Conservation (phyloP, 2,797 vertebrate species). For the Rhincodon typus region DNA sequence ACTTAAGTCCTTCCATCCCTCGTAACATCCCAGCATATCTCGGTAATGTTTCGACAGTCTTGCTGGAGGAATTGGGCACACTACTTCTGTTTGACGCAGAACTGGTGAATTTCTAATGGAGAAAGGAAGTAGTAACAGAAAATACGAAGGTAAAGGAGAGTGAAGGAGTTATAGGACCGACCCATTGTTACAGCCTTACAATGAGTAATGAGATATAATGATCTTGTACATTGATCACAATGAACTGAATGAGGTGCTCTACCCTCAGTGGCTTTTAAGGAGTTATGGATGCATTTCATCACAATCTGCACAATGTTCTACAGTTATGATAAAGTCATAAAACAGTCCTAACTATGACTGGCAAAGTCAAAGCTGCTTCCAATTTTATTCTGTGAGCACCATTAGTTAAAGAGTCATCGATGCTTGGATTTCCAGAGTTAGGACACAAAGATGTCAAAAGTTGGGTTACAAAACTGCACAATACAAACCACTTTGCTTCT, state of each 20-base stretch:
- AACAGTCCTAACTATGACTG: not conserved
- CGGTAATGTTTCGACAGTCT: not conserved
- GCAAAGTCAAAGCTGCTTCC: not conserved
- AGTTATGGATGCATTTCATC: not conserved
- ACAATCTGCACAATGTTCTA: not conserved
- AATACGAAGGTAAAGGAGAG: not conserved
- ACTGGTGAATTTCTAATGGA: not conserved
- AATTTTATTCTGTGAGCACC: not conserved
- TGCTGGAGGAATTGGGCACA: not conserved
- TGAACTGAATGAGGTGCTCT: not conserved
- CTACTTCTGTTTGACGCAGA: not conserved
- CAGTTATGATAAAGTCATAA: not conserved
- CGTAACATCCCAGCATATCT: not conserved
- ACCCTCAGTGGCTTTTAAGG: not conserved
- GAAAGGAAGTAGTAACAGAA: not conserved
- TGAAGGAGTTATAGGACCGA: not conserved
- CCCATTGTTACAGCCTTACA: not conserved
- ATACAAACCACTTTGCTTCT: not conserved
- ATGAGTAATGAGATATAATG: too few species aligned
- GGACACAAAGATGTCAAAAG: not conserved
- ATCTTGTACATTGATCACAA: too few species aligned
- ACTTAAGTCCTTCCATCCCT: not conserved
- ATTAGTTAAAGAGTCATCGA: not conserved
- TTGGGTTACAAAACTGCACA: not conserved
- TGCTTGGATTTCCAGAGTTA: not conserved